Evolutionary conservation across 1,140 invertebrate genomes (phyloP).

Genomic region (Dryas iulia): DNA sequence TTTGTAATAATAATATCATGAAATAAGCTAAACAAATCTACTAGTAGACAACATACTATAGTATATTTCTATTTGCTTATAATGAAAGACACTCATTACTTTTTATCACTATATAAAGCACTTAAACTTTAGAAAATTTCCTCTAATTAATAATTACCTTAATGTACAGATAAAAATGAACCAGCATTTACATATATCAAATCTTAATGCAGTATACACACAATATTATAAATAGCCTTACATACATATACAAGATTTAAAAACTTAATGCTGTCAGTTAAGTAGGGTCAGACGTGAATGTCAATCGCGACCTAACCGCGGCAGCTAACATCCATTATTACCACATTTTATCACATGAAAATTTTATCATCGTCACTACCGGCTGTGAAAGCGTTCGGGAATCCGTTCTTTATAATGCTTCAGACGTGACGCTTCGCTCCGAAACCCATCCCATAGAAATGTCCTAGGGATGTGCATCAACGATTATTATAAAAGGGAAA

Average conservation of each 20-base stretch:
- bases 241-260: background rate
- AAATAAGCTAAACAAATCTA: no score
- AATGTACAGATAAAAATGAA: background rate
- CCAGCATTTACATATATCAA: background rate
- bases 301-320: constrained; percentile 18
- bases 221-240: background rate
- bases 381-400: constrained; percentile 53
- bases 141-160: no score
- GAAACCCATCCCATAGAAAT: constrained; percentile 42
- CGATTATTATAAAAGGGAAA: constrained; percentile 28
- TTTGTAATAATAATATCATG: no score
- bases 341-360: constrained; percentile 44
- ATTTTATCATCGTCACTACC: constrained; percentile 48
- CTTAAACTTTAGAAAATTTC: background rate
- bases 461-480: constrained; percentile 44
- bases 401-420: constrained; percentile 60
- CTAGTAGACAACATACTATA: no score
- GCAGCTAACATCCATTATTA: constrained; percentile 31
- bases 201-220: background rate
- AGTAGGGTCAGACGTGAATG: constrained; percentile 17
- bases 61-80: no score
- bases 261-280: background rate
- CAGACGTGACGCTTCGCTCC: constrained; percentile 44
- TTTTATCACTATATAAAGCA: background rate
- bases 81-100: no score